Conservation (phyloP, 2,797 vertebrate species). For the Artibeus jamaicensis region DNA sequence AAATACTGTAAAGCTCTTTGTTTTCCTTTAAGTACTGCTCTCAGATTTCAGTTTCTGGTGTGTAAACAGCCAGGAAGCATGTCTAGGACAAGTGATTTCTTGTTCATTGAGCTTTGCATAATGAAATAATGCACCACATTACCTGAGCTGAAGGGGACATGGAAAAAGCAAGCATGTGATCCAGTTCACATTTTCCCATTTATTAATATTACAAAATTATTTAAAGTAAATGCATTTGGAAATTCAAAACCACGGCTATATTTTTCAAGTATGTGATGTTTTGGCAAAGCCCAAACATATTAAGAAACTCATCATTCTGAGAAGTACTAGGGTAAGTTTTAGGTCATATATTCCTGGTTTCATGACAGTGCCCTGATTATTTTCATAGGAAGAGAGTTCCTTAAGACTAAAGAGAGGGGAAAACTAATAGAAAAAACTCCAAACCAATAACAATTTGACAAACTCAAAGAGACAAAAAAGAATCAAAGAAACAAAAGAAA, state of each 20-base stretch:
- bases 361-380: constrained; percentile 59
- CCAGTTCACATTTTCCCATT: constrained; percentile 53
- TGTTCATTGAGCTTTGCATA: constrained; percentile 68
- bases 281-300: constrained; percentile 66
- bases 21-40: constrained; percentile 83
- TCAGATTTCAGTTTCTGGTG: constrained; percentile 82
- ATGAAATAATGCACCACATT: constrained; percentile 59
- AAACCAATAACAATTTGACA: not conserved
- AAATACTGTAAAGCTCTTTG: constrained; percentile 85
- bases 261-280: constrained; percentile 40
- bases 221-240: constrained; percentile 48
- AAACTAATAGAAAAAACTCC: not conserved
- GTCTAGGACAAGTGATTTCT: constrained; percentile 75
- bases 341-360: constrained; percentile 56
- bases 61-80: constrained; percentile 81
- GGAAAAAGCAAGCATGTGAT: constrained; percentile 50
- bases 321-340: constrained; percentile 16
- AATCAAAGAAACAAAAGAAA: constrained; percentile 22
- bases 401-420: constrained; percentile 16
- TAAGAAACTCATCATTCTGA: constrained; percentile 70
- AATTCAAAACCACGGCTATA: constrained; percentile 50
- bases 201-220: constrained; percentile 58
- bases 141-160: not conserved
- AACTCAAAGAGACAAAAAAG: constrained; percentile 19
- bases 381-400: constrained; percentile 65